These are phyloP conservation scores for Acropternis orthonyx DNA, from an alignment of 2,797 vertebrate species.

Conservation along the genomic window DNA sequence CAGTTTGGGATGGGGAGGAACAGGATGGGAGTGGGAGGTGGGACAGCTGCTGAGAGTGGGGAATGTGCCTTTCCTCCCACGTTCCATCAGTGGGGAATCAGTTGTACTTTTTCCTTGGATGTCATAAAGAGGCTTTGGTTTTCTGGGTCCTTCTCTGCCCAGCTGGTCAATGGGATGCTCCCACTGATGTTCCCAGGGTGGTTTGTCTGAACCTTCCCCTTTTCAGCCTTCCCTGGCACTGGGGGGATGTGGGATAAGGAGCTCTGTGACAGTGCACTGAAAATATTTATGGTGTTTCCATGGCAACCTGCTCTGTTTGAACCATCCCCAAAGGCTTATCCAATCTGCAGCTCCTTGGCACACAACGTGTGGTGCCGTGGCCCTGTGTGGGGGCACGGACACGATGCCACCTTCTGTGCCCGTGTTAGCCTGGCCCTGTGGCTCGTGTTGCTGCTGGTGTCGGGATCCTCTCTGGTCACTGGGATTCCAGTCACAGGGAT, in stretches of 20 bases:
- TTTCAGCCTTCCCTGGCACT: background rate
- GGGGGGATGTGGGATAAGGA: background rate
- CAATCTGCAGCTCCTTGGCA: background rate
- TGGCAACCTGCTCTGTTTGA: background rate
- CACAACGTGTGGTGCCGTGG: background rate
- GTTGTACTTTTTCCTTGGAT: background rate
- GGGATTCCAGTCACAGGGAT: background rate
- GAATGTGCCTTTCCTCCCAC: background rate
- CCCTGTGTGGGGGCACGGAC: background rate
- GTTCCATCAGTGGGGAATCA: fast-evolving
- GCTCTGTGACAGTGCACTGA: background rate
- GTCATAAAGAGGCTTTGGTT: background rate
- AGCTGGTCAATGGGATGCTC: background rate
- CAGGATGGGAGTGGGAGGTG: background rate
- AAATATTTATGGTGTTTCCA: conserved; percentile 11
- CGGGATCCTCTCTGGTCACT: background rate
- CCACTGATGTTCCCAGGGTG: background rate
- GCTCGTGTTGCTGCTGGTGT: fast-evolving
- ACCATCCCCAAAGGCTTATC: background rate
- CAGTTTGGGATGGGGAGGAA: fast-evolving
- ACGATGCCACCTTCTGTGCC: fast-evolving
- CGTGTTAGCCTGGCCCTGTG: fast-evolving
- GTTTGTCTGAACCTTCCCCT: background rate
- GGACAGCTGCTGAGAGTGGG: fast-evolving
- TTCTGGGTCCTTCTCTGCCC: background rate